These are phyloP conservation scores for Philopotamus ludificatus DNA, from an alignment of 1,140 invertebrate species.

Conservation along the genomic window DNA sequence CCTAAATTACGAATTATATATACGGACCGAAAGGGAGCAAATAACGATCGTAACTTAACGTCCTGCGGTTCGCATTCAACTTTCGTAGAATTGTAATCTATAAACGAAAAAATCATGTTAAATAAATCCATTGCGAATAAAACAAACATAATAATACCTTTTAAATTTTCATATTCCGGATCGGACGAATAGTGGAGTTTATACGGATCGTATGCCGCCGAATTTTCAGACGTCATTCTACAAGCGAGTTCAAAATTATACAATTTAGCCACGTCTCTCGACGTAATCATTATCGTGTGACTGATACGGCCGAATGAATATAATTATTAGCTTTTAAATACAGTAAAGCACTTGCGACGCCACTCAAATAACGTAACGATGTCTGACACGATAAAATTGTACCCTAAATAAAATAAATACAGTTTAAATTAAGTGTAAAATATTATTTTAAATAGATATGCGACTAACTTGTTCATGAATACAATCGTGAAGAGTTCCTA, in stretches of 20 bases:
- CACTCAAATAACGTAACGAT: constrained; percentile 47
- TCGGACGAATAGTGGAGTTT: constrained; percentile 28
- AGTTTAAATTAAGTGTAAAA: constrained; percentile 1
- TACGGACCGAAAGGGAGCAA: background rate
- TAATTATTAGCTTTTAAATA: constrained; percentile 52
- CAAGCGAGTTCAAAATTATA: constrained; percentile 48
- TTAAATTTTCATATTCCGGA: constrained; percentile 36
- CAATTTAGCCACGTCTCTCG: constrained; percentile 50
- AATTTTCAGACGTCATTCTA: constrained; percentile 34
- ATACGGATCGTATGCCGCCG: constrained; percentile 11
- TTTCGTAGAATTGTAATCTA: background rate
- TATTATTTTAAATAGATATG: background rate
- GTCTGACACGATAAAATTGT: constrained; percentile 48
- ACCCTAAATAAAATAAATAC: constrained; percentile 43
- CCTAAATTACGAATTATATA: constrained; percentile 3
- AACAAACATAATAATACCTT: constrained; percentile 24
- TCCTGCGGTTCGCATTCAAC: constrained; percentile 14
- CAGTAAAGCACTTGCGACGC: constrained; percentile 49
- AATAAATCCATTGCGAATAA: background rate
- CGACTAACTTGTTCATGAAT: constrained; percentile 49
- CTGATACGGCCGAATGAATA: constrained; percentile 51
- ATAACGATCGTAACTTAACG: background rate
- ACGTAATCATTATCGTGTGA: constrained; percentile 46
- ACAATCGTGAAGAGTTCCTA: constrained; percentile 47
- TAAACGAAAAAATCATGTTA: background rate